Evolutionary conservation across 2,888 invertebrate species (phyloP).

Genomic region (Atherix ibis): DNA sequence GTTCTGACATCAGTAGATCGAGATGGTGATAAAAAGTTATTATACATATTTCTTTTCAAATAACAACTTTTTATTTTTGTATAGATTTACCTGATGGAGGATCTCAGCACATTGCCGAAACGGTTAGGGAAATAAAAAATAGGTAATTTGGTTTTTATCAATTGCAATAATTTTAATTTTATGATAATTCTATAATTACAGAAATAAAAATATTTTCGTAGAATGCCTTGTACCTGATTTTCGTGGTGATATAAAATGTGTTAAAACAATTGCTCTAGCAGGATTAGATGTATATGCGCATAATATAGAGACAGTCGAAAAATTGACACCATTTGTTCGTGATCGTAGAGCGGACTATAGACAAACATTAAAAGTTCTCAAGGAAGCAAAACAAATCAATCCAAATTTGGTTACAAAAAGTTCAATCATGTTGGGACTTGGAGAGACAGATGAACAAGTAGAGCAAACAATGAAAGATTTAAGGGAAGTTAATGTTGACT

Average conservation of each 20-base stretch:
- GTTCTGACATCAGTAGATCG: constrained; percentile 97
- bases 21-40: constrained; percentile 49
- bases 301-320: constrained; percentile 93
- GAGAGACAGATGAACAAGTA: constrained; percentile 78
- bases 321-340: constrained; percentile 77
- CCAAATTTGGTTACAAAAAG: constrained; percentile 86
- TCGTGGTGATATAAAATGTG: constrained; percentile 58
- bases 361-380: constrained; percentile 73
- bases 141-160: constrained; percentile 34
- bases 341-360: constrained; percentile 85
- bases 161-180: constrained; percentile 3
- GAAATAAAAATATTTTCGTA: constrained; percentile 72
- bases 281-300: constrained; percentile 96
- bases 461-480: constrained; percentile 77
- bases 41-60: constrained; percentile 2
- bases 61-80: constrained; percentile 14
- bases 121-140: constrained; percentile 70
- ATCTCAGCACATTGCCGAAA: constrained; percentile 82
- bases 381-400: constrained; percentile 65
- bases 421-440: constrained; percentile 94
- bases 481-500: constrained; percentile 70
- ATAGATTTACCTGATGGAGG: constrained; percentile 88
- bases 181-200: constrained; percentile 20
- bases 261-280: constrained; percentile 57
- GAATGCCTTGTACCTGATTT: constrained; percentile 98